Conservation (phyloP, 2,113 vertebrate genomes). For the Lates calcarifer region DNA sequence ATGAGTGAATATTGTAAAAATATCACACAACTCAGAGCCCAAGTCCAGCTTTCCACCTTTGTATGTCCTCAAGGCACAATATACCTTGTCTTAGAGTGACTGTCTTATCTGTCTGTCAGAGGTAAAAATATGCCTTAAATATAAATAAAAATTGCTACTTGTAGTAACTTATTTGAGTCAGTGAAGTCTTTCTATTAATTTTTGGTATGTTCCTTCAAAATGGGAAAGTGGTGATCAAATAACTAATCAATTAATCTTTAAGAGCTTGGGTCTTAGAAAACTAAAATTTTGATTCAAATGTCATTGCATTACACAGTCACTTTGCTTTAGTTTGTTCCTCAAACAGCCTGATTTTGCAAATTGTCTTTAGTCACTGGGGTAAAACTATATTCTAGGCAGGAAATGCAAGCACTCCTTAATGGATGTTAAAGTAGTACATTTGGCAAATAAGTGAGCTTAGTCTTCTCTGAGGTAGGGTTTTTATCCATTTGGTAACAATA, state of each 20-base stretch:
- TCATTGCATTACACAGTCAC: background rate
- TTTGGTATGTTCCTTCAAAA: background rate
- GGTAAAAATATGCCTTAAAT: too few relatives aligned
- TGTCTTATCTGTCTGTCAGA: too few relatives aligned
- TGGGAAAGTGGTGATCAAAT: background rate
- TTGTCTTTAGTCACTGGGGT: background rate
- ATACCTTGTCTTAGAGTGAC: too few relatives aligned
- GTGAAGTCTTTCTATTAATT: background rate
- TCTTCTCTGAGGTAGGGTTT: conserved; percentile 34
- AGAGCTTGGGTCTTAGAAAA: background rate
- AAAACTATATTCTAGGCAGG: conserved; percentile 36
- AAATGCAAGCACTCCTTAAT: conserved; percentile 46
- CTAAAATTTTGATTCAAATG: background rate
- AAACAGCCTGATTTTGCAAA: conserved; percentile 15
- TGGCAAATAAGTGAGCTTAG: conserved; percentile 33
- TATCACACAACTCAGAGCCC: too few relatives aligned
- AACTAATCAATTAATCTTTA: background rate
- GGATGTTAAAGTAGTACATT: conserved; percentile 63
- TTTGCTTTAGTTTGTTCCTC: too few relatives aligned
- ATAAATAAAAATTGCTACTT: too few relatives aligned
- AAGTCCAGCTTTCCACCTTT: too few relatives aligned
- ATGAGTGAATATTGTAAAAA: too few relatives aligned
- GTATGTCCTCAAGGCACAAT: too few relatives aligned
- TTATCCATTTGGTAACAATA: conserved; percentile 46
- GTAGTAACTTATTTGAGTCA: too few relatives aligned